These are phyloP conservation scores for Heliconius nattereri DNA, from an alignment of 1,140 invertebrate genomes.

Conservation along the genomic window DNA sequence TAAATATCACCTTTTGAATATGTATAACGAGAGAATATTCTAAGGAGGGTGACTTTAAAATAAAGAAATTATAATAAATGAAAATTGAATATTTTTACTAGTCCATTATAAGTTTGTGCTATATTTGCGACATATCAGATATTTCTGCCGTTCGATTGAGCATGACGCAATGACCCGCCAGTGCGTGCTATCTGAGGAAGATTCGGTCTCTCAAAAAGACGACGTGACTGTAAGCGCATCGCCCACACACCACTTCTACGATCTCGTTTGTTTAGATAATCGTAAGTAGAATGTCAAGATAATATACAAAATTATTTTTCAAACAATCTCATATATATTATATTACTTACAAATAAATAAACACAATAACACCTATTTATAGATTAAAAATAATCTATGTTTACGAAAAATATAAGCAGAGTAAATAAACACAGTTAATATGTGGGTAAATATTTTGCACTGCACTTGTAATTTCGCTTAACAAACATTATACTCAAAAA, in stretches of 20 bases:
- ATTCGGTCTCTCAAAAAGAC: conserved; percentile 54
- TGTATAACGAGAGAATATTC: too few species aligned
- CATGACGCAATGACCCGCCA: conserved; percentile 92
- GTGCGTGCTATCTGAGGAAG: conserved; percentile 85
- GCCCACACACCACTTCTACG: conserved; percentile 91
- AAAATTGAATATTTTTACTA: not conserved
- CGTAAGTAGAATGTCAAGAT: conserved; percentile 84
- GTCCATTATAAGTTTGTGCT: not conserved
- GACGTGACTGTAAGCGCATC: conserved; percentile 90
- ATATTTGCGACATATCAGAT: conserved; percentile 73
- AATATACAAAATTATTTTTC: not conserved
- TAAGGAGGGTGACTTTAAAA: too few species aligned
- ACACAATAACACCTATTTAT: not conserved
- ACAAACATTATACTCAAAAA: not conserved
- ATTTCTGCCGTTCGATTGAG: conserved; percentile 94
- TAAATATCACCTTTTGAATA: too few species aligned
- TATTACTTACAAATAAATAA: not conserved
- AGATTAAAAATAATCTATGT: not conserved
- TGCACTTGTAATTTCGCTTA: not conserved
- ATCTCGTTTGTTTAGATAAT: conserved; percentile 92
- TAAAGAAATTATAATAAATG: too few species aligned
- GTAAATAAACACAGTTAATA: not conserved
- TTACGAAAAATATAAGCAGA: not conserved
- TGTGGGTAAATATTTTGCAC: not conserved
- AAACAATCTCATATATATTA: not conserved